Base-by-base conservation (phyloP, 2,797 vertebrate species). In the Pteronotus mesoamericanus region DNA sequence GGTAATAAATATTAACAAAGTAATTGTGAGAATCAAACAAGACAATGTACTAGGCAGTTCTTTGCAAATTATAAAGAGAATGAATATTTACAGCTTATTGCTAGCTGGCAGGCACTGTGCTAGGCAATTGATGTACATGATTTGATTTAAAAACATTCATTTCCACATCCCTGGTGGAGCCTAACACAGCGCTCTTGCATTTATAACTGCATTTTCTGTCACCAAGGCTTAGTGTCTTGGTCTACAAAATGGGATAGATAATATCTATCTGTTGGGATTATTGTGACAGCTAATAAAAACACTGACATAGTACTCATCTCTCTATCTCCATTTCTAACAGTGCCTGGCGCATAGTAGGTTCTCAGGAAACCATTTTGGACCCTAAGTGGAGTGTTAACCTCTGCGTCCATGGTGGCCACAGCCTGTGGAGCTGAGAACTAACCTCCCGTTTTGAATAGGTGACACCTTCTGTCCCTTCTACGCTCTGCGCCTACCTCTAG, bases 81-180 rank as follows among this genome's bases (percentile, higher is more conserved):
- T 85, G 66, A 88, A 87, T 79, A 83, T 80, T 89, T 79, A 87
- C 29, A 91, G 53, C 22, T 44, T 55, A 46, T 86, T 61, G 72
- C 57, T 75, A 94, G 86, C 15, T 29, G 39, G 57, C 64, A 26
- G 61, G 75, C 18, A 39, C 44, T 57, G 78, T 32, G 37, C 29
- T 71, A 83, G 79, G 48, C 39, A 48, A 75, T 75, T 74, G 92
- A 82, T 21, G 18, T 57, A 57, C n/a, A 32, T 39, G 61, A 89
- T 93, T 64, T 79, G 74, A 84, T 86, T 18, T 78, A 61, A 91
- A 90, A 79, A 79, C 86, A 71, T 48, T 94, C 51, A 59, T 68
- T 75, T 89, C 68, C 11, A 5, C 46, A 57, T 66, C 37, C 18
- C 90, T 92, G 77, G 86, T 51, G 87, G 88, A 80, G 69, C 16